Evolutionary conservation across 2,113 vertebrate genomes (phyloP), one percentile per base, ranked within the genome.

Genomic region (Trachemys scripta): DNA sequence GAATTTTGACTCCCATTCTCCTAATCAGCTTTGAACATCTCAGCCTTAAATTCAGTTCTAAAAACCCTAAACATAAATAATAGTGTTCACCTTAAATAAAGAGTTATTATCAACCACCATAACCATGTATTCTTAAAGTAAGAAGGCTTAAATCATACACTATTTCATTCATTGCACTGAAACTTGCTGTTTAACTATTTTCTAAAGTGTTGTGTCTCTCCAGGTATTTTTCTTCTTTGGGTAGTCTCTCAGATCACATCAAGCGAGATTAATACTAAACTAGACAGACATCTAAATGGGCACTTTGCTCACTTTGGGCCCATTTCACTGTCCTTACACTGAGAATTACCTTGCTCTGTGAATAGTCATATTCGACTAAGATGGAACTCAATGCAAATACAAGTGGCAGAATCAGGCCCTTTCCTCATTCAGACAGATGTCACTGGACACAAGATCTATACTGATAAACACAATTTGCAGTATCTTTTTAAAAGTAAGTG

Each of bases 81-180:
- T 10, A 82, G 27, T 1, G 0, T 22, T 27, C 42, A 84, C 51
- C 47, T 10, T 65, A 90, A 80, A 50, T 93, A 59, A 93, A 19
- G 3, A 20, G 24, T 0, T 1, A 88, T 47, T 84, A 84, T n/a
- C 6, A 89, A 38, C 38, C 38, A 45, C 38, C 38, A 75, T 8
- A n/a, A 75, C 22, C 0, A 0, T 0, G 1, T 69, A 51, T 1
- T 80, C 25, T 82, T 57, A 92, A 54, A 50, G 3, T 25, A 87
- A 45, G 25, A 84, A 50, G 1, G 31, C 50, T 27, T 80, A n/a
- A 10, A 82, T 6, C 3, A 16, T 10, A 14, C 7, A n/a, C 83
- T 2, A 80, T 1, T 35, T 83, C 0, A 45, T 6, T 85, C 0
- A 56, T 62, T 80, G 51, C 3, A 72, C 38, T 83, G 50, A 87